Conservation (phyloP, 2,113 vertebrate genomes). For the Leptosomus discolor region DNA sequence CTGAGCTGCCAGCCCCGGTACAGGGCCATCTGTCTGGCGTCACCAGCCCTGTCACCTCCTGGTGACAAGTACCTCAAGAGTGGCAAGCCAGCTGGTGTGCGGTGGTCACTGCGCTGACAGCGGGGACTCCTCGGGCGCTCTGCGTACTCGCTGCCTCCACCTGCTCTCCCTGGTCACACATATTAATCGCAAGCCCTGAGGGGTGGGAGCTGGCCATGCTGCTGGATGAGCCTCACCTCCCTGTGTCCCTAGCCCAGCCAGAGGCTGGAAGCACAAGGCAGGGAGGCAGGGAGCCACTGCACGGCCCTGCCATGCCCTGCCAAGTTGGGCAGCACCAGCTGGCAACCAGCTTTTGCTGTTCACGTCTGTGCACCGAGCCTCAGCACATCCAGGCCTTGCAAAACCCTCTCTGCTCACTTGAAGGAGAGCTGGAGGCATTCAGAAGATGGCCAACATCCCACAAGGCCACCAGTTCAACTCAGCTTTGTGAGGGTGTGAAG, state of each 20-base stretch:
- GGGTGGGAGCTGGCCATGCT: neutral
- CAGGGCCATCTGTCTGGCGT: neutral
- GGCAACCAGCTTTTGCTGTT: neutral
- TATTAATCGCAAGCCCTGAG: neutral
- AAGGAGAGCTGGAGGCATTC: neutral
- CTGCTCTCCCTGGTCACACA: neutral
- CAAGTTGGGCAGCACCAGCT: neutral
- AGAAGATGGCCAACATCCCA: neutral
- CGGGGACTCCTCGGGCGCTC: fast-evolving
- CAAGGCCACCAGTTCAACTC: neutral
- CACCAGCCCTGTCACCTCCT: neutral
- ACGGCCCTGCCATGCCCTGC: fast-evolving
- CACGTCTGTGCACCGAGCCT: neutral
- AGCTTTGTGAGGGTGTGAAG: neutral
- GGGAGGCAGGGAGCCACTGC: neutral
- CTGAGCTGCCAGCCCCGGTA: fast-evolving
- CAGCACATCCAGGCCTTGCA: fast-evolving
- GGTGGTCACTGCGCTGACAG: fast-evolving
- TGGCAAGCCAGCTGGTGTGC: neutral
- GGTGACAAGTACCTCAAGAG: neutral
- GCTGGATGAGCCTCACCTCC: neutral
- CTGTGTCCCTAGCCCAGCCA: fast-evolving
- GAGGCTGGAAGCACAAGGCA: neutral
- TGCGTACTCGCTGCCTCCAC: neutral
- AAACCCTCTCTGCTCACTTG: neutral